Base-by-base conservation (phyloP, 2,113 vertebrate genomes). In the Platysternon megacephalum region DNA sequence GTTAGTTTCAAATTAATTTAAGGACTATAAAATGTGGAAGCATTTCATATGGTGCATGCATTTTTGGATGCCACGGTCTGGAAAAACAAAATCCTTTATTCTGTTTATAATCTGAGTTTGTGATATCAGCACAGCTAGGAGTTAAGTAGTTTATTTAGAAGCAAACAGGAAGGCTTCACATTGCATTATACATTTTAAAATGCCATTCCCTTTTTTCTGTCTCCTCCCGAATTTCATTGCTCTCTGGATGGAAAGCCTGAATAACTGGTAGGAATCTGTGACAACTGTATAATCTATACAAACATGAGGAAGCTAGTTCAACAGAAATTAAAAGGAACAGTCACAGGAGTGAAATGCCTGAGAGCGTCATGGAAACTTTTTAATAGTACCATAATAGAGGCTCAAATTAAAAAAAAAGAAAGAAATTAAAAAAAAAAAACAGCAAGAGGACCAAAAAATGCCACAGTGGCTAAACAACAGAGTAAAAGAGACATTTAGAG, bases 141-240 rank as follows among this genome's bases (percentile, higher is more conserved):
- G 51, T 19, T 61, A 91, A 79, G 88, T 91, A 19, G 51, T 82
- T 82, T 6, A 5, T 87, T 42, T 76, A 80, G 76, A 22, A 5
- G 16, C 39, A 52, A 90, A 93, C 28, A 85, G 68, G 88, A 85
- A 29, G 8, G 6, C 3, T 68, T 95, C 52, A 12, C 0, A 0
- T 94, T 96, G 86, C 11, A 0, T 17, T 53, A 13, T 88, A n/a
- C 1, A 1, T 90, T 88, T 93, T 91, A 91, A 89, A 89, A 90
- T 94, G 85, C 35, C 55, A 85, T 72, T 28, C 28, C 22, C 82
- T 88, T 28, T 58, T 96, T 74, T 90, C 96, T 87, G 39, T 87
- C 91, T 79, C 87, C 93, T 91, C 88, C 96, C 39, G 65, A 74
- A 88, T 93, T 91, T 0, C 2, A 2, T 68, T 84, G 51, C 44